A percentile compares a stretch with the other conserved stretches of the same genome.
phyloP scores from a whole-genome alignment of 2,888 invertebrate genomes.

The Saturnia pavonia region DNA sequence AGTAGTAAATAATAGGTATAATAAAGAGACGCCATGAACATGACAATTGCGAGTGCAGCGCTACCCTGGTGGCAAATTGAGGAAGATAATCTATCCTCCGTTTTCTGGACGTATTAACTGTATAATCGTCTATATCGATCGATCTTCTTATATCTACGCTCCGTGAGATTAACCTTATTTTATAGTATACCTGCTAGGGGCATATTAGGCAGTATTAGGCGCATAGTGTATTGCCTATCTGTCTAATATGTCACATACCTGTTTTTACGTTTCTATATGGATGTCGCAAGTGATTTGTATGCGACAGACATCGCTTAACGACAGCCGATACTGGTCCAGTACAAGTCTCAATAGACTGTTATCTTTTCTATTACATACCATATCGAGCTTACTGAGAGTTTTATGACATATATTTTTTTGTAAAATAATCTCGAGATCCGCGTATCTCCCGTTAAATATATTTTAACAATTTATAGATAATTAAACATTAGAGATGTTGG shows the following conservation, averaged over 20 bases:
- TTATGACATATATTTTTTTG: neutral
- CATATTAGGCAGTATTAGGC: neutral
- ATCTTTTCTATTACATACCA: slow-evolving; percentile 3
- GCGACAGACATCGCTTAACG: slow-evolving; percentile 1
- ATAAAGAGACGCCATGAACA: too few species aligned
- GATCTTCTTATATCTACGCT: too few species aligned
- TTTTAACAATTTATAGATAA: too few species aligned
- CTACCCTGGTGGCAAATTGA: too few species aligned
- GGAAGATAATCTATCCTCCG: too few species aligned
- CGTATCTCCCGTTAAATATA: neutral
- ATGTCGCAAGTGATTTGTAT: slow-evolving; percentile 6
- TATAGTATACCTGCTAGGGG: neutral
- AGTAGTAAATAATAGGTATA: too few species aligned
- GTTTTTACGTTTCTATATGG: slow-evolving; percentile 7
- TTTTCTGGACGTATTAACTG: too few species aligned
- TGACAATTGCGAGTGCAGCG: too few species aligned
- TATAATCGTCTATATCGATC: too few species aligned
- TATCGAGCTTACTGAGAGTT: neutral
- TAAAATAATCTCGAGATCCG: neutral
- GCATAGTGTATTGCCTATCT: neutral
- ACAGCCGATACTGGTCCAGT: slow-evolving; percentile 12
- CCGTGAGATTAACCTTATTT: neutral
- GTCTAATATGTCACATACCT: slow-evolving; percentile 1
- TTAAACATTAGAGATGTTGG: too few species aligned
- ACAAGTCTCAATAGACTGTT: slow-evolving; percentile 10